Percentiles rank a stretch among this genome's conserved stretches.
phyloP scores from a whole-genome alignment of 1,140 invertebrate species.

The Drosophila sechellia region DNA sequence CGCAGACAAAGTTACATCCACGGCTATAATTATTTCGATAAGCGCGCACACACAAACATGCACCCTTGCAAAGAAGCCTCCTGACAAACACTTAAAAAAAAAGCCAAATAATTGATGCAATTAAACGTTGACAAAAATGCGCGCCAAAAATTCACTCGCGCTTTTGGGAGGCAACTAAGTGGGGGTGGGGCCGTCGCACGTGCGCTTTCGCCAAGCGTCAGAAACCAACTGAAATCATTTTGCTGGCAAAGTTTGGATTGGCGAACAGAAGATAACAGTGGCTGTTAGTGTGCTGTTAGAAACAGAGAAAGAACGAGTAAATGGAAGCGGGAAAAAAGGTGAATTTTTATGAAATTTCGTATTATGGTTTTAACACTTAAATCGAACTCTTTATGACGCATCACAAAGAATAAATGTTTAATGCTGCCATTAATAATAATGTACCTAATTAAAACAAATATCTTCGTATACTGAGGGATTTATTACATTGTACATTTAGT shows the following conservation, averaged over 20 bases:
- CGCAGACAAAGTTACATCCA: not conserved
- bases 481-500: not conserved
- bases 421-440: too few species aligned
- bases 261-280: not conserved
- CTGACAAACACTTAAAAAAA: conserved; percentile 23
- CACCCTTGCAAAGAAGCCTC: not conserved
- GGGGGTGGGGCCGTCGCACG: not conserved
- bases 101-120: conserved; percentile 1
- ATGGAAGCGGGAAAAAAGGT: too few species aligned
- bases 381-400: too few species aligned
- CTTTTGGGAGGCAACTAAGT: not conserved
- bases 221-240: conserved; percentile 56
- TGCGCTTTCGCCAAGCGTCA: conserved; percentile 51
- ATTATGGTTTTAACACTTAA: too few species aligned
- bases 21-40: not conserved
- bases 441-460: too few species aligned
- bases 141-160: conserved; percentile 62
- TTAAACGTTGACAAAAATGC: conserved; percentile 37
- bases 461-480: too few species aligned
- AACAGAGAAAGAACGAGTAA: not conserved
- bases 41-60: not conserved
- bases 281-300: conserved; percentile 1
- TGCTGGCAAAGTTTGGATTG: conserved; percentile 16
- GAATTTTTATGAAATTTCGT: too few species aligned
- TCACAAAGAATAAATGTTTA: too few species aligned